Evolutionary conservation across 2,888 invertebrate species (phyloP), one percentile per base, ranked within the genome.

Genomic region (Phyto melanocephala): DNA sequence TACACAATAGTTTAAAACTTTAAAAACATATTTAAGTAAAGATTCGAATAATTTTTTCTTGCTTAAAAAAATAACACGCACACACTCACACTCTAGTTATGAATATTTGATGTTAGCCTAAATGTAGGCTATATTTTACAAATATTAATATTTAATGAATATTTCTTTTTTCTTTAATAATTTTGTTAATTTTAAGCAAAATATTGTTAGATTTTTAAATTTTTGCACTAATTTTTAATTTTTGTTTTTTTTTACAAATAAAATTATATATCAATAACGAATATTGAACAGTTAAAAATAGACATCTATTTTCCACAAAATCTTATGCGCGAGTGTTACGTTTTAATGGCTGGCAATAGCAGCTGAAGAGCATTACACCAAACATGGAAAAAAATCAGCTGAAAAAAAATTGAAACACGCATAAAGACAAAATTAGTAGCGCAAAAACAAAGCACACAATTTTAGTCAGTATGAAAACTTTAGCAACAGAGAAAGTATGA

Each of bases 311-410:
- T 85, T 81, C 84, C 60, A 80, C 84, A 79, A 83, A 84, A 85
- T 83, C 83, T 81, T 84, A 79, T 84, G 85, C 86, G 85, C 86
- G 84, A 86, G 85, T 86, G 85, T 84, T 85, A 76, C 78, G 63
- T 83, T 85, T 72, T 70, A 42, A 67, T 22, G 47, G 45, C 45
- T 45, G 37, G 56, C 56, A 78, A 74, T 54, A 77, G 52, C 79
- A 74, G 72, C 79, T 58, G 67, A 79, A 79, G 80, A 77, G 80
- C 33, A 72, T 71, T 82, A 65, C 54, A 54, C 35, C 17, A 15
- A 47, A 45, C 5, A 15, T 6, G 11, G 50, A 60, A 63, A 60
- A 15, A 71, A 60, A 40, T 72, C 56, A 65, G 63, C 56, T 70
- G 22, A 42, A 68, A 35, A 54, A 28, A 28, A 42, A 35, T 68